Conservation (phyloP, 1,140 invertebrate species). For the Aphis craccivora region DNA sequence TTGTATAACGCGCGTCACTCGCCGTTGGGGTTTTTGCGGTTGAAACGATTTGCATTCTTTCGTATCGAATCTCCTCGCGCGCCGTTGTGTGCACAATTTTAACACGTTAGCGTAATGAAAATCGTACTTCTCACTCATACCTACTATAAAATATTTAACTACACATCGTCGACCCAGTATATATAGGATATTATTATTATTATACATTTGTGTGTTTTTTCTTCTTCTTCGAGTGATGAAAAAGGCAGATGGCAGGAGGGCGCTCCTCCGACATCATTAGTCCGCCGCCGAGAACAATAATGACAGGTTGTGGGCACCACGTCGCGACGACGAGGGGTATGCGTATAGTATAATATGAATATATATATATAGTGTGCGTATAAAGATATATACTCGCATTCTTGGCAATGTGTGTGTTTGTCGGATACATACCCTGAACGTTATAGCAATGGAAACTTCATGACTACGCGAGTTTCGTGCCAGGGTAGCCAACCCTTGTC, state of each 20-base stretch:
- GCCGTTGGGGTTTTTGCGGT: slow-evolving; percentile 15
- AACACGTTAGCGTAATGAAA: slow-evolving; percentile 13
- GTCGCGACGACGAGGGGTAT: slow-evolving; percentile 45
- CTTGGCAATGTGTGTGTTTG: neutral
- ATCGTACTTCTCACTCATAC: neutral
- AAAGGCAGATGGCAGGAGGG: slow-evolving; percentile 52
- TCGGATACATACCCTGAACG: slow-evolving; percentile 2
- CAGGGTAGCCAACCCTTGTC: slow-evolving; percentile 42
- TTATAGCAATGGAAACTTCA: neutral
- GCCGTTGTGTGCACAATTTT: neutral
- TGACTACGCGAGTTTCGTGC: slow-evolving; percentile 28
- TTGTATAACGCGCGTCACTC: neutral
- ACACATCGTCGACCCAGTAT: neutral
- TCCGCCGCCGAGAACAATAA: slow-evolving; percentile 45
- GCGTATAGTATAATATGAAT: neutral
- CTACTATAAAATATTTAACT: neutral
- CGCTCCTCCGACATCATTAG: slow-evolving; percentile 51
- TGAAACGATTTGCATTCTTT: neutral
- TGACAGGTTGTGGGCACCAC: slow-evolving; percentile 54
- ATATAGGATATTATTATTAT: slow-evolving; percentile 10
- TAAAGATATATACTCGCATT: neutral
- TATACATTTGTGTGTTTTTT: neutral
- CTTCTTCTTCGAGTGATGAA: slow-evolving; percentile 34
- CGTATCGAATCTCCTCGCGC: neutral
- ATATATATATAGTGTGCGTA: neutral